Percentiles rank a stretch among this genome's conserved stretches.
These are phyloP conservation scores for Mythimna lalbum DNA, from an alignment of 2,888 invertebrate genomes.

Conservation along the genomic window DNA sequence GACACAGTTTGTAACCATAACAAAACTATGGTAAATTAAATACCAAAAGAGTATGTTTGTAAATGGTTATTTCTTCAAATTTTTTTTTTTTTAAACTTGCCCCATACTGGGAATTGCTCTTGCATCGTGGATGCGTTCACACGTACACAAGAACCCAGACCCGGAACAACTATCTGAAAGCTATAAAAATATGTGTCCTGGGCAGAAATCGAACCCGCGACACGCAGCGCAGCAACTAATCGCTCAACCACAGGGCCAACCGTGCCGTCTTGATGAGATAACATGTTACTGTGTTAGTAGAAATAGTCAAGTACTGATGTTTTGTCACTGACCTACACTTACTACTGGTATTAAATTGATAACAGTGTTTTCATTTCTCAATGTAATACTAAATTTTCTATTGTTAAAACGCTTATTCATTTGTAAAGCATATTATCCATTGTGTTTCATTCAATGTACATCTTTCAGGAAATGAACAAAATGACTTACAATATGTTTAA, in stretches of 20 bases:
- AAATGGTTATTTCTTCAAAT: no score
- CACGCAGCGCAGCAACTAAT: no score
- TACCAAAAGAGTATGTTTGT: no score
- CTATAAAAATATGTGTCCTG: no score
- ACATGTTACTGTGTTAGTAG: not conserved
- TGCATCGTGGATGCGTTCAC: no score
- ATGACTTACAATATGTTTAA: slow-evolving; percentile 1
- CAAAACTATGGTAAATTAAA: not conserved
- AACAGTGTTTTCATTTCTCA: slow-evolving; percentile 12
- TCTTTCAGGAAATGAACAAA: slow-evolving; percentile 15
- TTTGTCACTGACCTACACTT: slow-evolving; percentile 12
- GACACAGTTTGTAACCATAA: not conserved
- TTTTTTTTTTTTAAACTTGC: no score
- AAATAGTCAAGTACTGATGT: not conserved
- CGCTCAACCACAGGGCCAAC: no score
- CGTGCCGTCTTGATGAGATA: no score
- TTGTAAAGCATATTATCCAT: slow-evolving; percentile 9
- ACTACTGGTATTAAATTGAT: not conserved
- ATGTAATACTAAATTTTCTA: slow-evolving; percentile 10
- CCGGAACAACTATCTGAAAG: no score
- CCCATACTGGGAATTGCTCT: no score
- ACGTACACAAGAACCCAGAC: no score
- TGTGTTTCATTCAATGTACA: slow-evolving; percentile 7
- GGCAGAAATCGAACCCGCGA: no score
- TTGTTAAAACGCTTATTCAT: slow-evolving; percentile 12